Conservation (phyloP, 2,888 invertebrate genomes). For the Diarsia brunnea region DNA sequence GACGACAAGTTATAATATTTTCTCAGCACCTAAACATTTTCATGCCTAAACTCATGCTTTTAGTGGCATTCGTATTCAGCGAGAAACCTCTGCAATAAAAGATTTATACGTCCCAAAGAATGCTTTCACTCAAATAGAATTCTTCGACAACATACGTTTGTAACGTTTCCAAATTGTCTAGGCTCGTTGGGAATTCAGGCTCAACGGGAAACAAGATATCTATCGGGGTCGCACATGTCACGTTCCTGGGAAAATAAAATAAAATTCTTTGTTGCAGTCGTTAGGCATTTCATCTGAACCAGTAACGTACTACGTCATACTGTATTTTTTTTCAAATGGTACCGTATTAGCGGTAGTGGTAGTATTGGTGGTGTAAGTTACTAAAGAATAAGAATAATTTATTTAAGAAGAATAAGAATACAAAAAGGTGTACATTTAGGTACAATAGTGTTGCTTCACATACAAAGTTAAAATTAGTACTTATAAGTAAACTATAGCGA, state of each 20-base stretch:
- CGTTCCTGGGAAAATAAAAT: constrained; percentile 4
- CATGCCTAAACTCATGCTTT: too few species aligned
- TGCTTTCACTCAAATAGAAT: constrained; percentile 10
- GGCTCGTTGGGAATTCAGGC: not conserved
- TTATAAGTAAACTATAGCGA: too few species aligned
- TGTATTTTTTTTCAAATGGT: not conserved
- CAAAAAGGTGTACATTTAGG: too few species aligned
- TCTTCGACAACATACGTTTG: constrained; percentile 5
- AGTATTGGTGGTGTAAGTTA: too few species aligned
- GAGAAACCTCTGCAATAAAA: constrained; percentile 8
- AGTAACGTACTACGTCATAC: not conserved
- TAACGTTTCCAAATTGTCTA: constrained; percentile 2
- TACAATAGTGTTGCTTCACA: too few species aligned
- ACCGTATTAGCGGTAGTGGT: not conserved
- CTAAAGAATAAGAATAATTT: too few species aligned
- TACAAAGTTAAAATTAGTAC: too few species aligned
- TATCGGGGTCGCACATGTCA: not conserved
- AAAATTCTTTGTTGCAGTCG: not conserved
- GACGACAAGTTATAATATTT: not conserved
- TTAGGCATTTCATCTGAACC: not conserved
- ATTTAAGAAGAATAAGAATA: too few species aligned
- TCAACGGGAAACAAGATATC: constrained; percentile 15
- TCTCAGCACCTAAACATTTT: not conserved
- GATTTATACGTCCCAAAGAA: not conserved
- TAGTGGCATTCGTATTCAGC: constrained; percentile 16